These are phyloP conservation scores for Picus viridis DNA, from an alignment of 2,797 vertebrate genomes.

Conservation along the genomic window DNA sequence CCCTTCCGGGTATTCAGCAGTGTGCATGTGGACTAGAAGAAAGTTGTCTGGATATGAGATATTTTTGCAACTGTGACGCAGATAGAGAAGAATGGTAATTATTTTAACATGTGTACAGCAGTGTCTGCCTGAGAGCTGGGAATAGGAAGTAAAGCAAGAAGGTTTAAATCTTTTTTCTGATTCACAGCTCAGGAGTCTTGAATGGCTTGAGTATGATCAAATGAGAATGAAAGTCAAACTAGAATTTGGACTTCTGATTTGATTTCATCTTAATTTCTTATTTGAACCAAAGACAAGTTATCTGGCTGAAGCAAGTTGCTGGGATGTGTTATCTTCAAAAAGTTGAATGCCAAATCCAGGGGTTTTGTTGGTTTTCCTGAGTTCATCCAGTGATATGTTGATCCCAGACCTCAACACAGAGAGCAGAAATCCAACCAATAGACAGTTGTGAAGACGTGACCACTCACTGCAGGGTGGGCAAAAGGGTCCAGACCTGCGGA, in stretches of 20 bases:
- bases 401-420: no score
- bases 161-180: neutral
- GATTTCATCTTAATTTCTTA: neutral
- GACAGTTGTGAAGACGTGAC: no score
- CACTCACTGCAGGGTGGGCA: no score
- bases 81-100: conserved; percentile 91
- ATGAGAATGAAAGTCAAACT: neutral
- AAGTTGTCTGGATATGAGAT: conserved; percentile 92
- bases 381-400: no score
- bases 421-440: no score
- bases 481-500: no score
- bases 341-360: neutral
- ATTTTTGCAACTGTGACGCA: conserved; percentile 97
- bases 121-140: neutral
- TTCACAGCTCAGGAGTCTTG: neutral
- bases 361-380: no score
- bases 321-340: neutral
- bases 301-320: neutral
- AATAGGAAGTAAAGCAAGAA: neutral
- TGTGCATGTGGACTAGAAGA: conserved; percentile 95
- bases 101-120: neutral
- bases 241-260: neutral
- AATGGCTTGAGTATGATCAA: neutral
- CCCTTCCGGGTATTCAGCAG: conserved; percentile 90
- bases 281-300: neutral